Evolutionary conservation across 2,797 vertebrate species (phyloP), one percentile per base, ranked within the genome.

Genomic region (Cirrhinus mrigala): DNA sequence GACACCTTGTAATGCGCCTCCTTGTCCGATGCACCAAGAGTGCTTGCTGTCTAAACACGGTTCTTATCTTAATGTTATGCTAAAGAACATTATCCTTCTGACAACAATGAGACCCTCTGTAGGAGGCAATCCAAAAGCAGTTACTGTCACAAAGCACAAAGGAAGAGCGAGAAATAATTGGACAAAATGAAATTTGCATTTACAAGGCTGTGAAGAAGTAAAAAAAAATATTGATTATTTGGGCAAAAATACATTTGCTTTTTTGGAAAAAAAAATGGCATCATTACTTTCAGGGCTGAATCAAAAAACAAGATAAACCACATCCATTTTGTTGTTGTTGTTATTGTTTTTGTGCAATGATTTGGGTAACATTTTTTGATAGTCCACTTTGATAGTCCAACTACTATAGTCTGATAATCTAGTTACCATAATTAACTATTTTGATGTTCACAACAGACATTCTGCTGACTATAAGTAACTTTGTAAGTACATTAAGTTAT

Each of bases 51-150:
- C 46, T 48, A 68, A 83, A 68, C 60, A 54, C 16, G 16, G 4
- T 46, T 70, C 74, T 58, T 58, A 70, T 78, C 48, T 68, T 66
- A 83, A 77, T 76, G 73, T 27, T 44, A 27, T 68, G 46, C 73
- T 68, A 24, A 52, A 29, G 10, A 56, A 15, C 60, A 44, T 68
- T 44, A 68, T 37, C 71, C 20, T 60, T 27, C 71, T 6, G 73
- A 66, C 60, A 44, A 70, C 79, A 71, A 27, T 40, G 22, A 56
- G 62, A 24, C 22, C 22, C 14, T 33, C 27, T 16, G 12, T 40
- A 33, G 12, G 62, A 52, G 48, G 48, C 48, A 24, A 70, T 60
- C 15, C 56, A 44, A 78, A 37, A 27, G 75, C 56, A 16, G 11
- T 40, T 56, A 56, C 24, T 54, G 64, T 37, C 29, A 40, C 10